phyloP scores from a whole-genome alignment of 2,113 vertebrate genomes.

The Silurus asotus region DNA sequence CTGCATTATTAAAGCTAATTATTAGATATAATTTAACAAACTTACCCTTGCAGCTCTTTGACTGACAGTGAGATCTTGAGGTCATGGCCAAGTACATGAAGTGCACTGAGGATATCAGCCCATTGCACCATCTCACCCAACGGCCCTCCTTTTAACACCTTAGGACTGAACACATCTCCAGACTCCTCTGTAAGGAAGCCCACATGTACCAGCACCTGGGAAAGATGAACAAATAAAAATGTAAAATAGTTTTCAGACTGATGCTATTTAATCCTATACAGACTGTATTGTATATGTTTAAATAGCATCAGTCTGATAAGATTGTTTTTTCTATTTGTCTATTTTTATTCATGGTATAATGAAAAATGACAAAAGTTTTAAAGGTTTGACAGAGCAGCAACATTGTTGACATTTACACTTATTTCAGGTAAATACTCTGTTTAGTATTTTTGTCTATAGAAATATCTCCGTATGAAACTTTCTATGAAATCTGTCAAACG shows the following conservation, averaged over 20 bases:
- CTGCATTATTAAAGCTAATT: background rate
- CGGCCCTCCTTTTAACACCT: slow-evolving; percentile 93
- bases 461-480: background rate
- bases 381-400: background rate
- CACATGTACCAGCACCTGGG: slow-evolving; percentile 89
- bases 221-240: background rate
- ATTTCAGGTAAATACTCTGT: background rate
- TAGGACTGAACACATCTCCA: slow-evolving; percentile 92
- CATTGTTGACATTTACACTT: background rate
- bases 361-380: background rate
- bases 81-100: slow-evolving; percentile 89
- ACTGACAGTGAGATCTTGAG: slow-evolving; percentile 90
- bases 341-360: background rate
- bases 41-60: slow-evolving; percentile 96
- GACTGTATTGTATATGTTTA: no score
- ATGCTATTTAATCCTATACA: background rate
- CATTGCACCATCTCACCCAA: slow-evolving; percentile 99
- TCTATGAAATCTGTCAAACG: no score
- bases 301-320: no score
- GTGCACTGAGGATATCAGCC: slow-evolving; percentile 92
- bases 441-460: background rate
- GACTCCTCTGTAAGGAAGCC: slow-evolving; percentile 98
- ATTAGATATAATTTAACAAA: slow-evolving; percentile 16
- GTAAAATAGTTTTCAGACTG: background rate
- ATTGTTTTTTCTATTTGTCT: no score